A percentile compares a stretch with the other conserved stretches of the same genome.
These are phyloP conservation scores for Heterochromis multidens DNA, from an alignment of 2,113 vertebrate genomes.

Conservation along the genomic window DNA sequence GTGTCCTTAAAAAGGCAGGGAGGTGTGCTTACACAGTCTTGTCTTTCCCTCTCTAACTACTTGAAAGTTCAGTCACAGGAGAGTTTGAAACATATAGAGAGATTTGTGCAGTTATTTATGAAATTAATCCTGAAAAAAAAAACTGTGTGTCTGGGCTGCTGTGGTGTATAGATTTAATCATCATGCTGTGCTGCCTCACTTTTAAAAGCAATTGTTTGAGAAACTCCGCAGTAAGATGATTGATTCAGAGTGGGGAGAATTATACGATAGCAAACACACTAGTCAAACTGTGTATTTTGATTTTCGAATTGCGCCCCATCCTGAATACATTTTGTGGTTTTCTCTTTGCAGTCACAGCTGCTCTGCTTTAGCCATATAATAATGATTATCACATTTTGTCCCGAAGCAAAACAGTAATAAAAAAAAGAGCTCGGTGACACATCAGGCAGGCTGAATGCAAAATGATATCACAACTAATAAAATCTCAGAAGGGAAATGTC, in stretches of 20 bases:
- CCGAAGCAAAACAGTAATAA: slow-evolving; percentile 49
- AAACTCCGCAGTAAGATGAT: slow-evolving; percentile 36
- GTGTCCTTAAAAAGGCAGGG: slow-evolving; percentile 70
- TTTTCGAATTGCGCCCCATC: slow-evolving; percentile 19
- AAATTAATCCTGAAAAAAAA: slow-evolving; percentile 2
- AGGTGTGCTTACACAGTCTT: slow-evolving; percentile 32
- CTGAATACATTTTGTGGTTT: slow-evolving; percentile 21
- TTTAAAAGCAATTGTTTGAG: slow-evolving; percentile 49
- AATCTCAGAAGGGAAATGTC: slow-evolving; percentile 65
- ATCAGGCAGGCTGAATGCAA: slow-evolving; percentile 41
- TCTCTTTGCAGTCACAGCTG: slow-evolving; percentile 45
- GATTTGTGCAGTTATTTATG: slow-evolving; percentile 33
- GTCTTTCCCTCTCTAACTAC: slow-evolving; percentile 11
- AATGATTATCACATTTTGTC: slow-evolving; percentile 63
- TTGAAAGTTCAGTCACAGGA: slow-evolving; percentile 28
- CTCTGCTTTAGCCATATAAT: slow-evolving; percentile 50
- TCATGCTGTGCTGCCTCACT: slow-evolving; percentile 32
- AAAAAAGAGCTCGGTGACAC: not conserved
- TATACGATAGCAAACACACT: slow-evolving; percentile 35
- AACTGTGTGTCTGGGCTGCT: not conserved
- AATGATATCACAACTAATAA: slow-evolving; percentile 61
- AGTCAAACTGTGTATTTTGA: slow-evolving; percentile 50
- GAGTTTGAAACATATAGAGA: slow-evolving; percentile 23
- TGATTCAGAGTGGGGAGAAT: slow-evolving; percentile 33
- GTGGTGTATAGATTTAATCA: slow-evolving; percentile 50